phyloP scores from a whole-genome alignment of 2,888 invertebrate species.

The Drosophila rubida region DNA sequence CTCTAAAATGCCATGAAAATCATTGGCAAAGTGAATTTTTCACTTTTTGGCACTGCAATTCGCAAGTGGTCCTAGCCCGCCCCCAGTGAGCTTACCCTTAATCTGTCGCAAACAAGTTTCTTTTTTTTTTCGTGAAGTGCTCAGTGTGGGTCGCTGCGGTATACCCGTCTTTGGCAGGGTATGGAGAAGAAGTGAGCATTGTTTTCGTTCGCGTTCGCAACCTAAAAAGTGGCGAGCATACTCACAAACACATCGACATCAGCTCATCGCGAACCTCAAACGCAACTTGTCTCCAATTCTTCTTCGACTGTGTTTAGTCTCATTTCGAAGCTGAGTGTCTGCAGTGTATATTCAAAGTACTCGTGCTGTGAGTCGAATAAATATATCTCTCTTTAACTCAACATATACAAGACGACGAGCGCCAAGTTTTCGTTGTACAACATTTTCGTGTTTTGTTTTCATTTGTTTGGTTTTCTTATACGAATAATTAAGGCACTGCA shows the following conservation, averaged over 20 bases:
- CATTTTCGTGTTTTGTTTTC: conserved; percentile 11
- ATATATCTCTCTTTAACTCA: no score
- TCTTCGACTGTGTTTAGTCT: conserved; percentile 44
- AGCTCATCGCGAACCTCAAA: conserved; percentile 31
- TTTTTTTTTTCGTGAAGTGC: no score
- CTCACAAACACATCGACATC: neutral
- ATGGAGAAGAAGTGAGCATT: conserved; percentile 25
- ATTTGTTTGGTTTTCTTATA: conserved; percentile 23
- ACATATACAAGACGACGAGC: conserved; percentile 33
- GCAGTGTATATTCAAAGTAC: conserved; percentile 31
- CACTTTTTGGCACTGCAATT: no score
- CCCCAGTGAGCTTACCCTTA: no score
- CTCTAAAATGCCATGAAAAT: neutral
- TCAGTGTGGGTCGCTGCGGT: no score
- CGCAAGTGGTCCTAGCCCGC: no score
- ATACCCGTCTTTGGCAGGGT: neutral
- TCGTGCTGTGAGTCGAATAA: conserved; percentile 39
- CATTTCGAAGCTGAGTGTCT: conserved; percentile 27
- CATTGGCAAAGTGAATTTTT: neutral
- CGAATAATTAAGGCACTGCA: conserved; percentile 53
- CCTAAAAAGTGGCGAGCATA: conserved; percentile 14
- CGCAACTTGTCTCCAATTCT: conserved; percentile 44
- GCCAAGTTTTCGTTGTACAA: conserved; percentile 30
- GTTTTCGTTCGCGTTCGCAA: conserved; percentile 30
- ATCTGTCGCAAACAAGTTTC: no score